Evolutionary conservation across 2,113 vertebrate genomes (phyloP).

Genomic region (Periophthalmus modestus): DNA sequence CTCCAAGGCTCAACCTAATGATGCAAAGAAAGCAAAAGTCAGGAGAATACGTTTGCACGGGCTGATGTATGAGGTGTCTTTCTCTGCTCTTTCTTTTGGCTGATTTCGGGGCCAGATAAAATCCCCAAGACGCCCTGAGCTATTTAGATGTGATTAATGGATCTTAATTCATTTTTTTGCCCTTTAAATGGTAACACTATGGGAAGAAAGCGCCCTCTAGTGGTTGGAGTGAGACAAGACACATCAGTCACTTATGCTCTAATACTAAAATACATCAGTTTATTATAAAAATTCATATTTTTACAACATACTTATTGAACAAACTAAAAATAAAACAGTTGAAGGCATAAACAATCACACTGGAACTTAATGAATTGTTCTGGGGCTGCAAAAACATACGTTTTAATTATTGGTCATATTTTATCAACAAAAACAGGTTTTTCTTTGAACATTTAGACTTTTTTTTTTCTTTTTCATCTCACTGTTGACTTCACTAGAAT

Average conservation of each 20-base stretch:
- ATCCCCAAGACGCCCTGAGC: constrained; percentile 13
- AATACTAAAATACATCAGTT: background rate
- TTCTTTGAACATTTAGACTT: background rate
- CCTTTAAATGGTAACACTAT: background rate
- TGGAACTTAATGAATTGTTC: too few species aligned
- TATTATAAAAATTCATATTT: background rate
- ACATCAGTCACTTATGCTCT: background rate
- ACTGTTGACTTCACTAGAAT: too few species aligned
- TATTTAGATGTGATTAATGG: constrained; percentile 21
- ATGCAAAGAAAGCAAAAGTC: constrained; percentile 8
- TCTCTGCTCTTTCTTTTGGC: constrained; percentile 22
- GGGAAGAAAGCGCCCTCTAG: constrained; percentile 70
- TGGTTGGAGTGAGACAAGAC: constrained; percentile 42
- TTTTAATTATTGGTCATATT: background rate
- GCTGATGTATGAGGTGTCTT: constrained; percentile 43
- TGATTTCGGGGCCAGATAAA: constrained; percentile 30
- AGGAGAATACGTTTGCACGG: constrained; percentile 16
- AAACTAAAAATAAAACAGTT: too few species aligned
- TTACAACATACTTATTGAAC: background rate
- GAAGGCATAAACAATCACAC: too few species aligned
- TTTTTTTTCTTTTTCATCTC: background rate
- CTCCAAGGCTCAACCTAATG: constrained; percentile 32
- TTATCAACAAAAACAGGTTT: background rate
- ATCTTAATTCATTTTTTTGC: background rate
- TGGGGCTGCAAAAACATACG: too few species aligned